Evolutionary conservation across 1,140 invertebrate genomes (phyloP).

Genomic region (Atta colombica): DNA sequence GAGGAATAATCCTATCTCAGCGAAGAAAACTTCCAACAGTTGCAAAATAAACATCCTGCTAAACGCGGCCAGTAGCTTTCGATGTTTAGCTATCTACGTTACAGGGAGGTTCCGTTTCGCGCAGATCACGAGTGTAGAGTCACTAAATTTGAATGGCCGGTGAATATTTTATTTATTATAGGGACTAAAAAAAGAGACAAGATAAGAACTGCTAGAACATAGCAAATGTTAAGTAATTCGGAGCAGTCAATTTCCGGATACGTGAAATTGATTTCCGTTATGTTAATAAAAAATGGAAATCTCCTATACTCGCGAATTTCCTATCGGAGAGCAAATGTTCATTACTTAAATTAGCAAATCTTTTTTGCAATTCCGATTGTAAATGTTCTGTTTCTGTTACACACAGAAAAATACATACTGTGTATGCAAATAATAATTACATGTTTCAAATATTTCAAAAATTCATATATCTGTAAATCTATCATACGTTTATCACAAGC

Average conservation of each 20-base stretch:
- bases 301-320: neutral
- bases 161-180: constrained; percentile 2
- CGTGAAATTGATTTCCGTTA: constrained; percentile 33
- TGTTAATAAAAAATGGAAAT: constrained; percentile 35
- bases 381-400: too few species aligned
- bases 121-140: neutral
- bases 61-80: neutral
- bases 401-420: too few species aligned
- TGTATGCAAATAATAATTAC: too few species aligned
- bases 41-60: too few species aligned
- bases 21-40: too few species aligned
- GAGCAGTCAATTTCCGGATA: constrained; percentile 9
- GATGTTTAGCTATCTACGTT: neutral
- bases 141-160: neutral
- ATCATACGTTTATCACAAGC: too few species aligned
- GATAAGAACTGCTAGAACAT: neutral
- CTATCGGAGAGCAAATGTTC: neutral
- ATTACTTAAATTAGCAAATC: neutral
- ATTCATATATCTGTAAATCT: too few species aligned
- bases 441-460: too few species aligned
- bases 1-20: too few species aligned
- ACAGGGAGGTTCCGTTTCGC: neutral
- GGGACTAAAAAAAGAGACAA: neutral
- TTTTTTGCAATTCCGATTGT: neutral
- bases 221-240: neutral